These are phyloP conservation scores for Drosophila azteca DNA, from an alignment of 1,140 invertebrate genomes.

Conservation along the genomic window DNA sequence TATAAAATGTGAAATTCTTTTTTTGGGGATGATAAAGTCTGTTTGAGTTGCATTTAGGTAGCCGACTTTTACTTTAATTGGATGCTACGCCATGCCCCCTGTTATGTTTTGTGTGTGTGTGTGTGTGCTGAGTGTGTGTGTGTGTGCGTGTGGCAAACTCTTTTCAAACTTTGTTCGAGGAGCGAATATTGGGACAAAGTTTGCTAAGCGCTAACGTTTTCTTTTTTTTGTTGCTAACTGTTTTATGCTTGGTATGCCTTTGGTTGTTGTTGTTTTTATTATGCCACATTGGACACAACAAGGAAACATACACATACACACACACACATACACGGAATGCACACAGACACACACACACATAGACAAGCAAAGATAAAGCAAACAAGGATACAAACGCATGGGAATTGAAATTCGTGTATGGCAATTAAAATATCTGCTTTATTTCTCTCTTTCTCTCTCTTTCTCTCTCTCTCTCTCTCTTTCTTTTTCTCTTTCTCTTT, in stretches of 20 bases:
- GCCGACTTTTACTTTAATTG: constrained; percentile 2
- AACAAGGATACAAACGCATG: constrained; percentile 51
- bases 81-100: neutral
- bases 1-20: neutral
- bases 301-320: constrained; percentile 14
- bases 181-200: constrained; percentile 26
- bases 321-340: neutral
- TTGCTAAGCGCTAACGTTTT: constrained; percentile 41
- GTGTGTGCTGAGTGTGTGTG: too few relatives aligned
- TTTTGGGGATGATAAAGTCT: neutral
- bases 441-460: constrained; percentile 37
- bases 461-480: constrained; percentile 14
- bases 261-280: constrained; percentile 51
- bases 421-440: constrained; percentile 74
- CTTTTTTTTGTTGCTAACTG: constrained; percentile 53
- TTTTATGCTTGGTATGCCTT: constrained; percentile 58
- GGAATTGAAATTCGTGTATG: constrained; percentile 69
- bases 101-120: too few relatives aligned
- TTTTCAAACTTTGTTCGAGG: too few relatives aligned
- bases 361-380: constrained; percentile 23
- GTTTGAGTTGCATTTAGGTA: neutral
- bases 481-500: constrained; percentile 14
- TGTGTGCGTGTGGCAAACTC: too few relatives aligned
- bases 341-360: constrained; percentile 10
- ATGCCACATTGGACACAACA: constrained; percentile 44